Evolutionary conservation across 1,140 invertebrate genomes (phyloP).

Genomic region (Archegozetes longisetosus): DNA sequence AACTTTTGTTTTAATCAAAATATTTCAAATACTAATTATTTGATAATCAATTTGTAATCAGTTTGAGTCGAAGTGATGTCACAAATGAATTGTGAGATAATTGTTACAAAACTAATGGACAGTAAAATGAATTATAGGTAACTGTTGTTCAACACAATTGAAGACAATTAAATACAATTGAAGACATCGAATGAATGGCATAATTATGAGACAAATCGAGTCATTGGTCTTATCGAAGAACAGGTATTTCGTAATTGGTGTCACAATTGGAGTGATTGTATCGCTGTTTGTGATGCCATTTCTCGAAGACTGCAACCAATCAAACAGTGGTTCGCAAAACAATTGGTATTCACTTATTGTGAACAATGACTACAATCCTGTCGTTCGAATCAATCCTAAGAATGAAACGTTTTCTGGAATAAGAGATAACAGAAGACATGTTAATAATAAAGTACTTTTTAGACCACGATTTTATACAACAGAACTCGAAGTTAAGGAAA

Average conservation of each 20-base stretch:
- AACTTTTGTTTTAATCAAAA: too few species aligned
- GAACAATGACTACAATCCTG: background rate
- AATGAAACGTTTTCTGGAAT: background rate
- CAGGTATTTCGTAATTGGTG: conserved; percentile 10
- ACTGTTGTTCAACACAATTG: background rate
- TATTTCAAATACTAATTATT: too few species aligned
- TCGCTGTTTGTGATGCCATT: conserved; percentile 6
- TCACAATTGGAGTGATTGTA: background rate
- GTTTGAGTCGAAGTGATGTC: background rate
- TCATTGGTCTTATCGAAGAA: background rate
- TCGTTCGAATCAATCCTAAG: background rate
- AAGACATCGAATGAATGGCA: background rate
- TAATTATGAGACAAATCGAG: background rate
- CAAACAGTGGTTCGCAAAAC: background rate
- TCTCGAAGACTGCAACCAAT: conserved; percentile 3
- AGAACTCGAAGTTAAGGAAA: conserved; percentile 74
- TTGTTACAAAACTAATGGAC: background rate
- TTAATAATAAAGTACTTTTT: conserved; percentile 25
- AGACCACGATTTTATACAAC: conserved; percentile 79
- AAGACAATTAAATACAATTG: background rate
- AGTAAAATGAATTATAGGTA: background rate
- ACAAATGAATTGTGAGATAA: background rate
- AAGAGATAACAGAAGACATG: background rate
- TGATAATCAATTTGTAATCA: too few species aligned
- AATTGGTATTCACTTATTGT: background rate